These are phyloP conservation scores for Leucozona laternaria DNA, from an alignment of 2,888 invertebrate genomes.

Conservation along the genomic window DNA sequence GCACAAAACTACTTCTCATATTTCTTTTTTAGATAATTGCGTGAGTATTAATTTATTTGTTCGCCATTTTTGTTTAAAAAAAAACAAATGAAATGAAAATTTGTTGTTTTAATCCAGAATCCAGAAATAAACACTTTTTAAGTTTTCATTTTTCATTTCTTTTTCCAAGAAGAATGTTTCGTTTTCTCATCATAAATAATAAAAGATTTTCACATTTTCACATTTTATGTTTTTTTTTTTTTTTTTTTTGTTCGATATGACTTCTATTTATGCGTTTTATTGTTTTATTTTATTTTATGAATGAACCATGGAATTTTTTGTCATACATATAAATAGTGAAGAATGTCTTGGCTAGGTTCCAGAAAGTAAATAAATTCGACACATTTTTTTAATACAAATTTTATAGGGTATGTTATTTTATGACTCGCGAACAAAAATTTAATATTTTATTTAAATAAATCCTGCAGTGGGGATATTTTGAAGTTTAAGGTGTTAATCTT, in stretches of 20 bases:
- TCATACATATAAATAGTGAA: constrained; percentile 16
- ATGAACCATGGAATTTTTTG: constrained; percentile 52
- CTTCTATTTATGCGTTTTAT: constrained; percentile 28
- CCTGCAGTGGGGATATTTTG: background rate
- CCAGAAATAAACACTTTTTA: constrained; percentile 52
- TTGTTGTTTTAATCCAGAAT: constrained; percentile 50
- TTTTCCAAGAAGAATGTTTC: background rate
- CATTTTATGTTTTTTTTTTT: too few species aligned
- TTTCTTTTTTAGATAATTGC: constrained; percentile 10
- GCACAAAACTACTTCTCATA: background rate
- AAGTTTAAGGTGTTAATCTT: background rate
- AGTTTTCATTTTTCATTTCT: background rate
- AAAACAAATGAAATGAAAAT: constrained; percentile 33
- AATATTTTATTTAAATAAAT: background rate
- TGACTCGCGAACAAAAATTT: background rate
- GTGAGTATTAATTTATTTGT: background rate
- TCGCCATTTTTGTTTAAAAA: background rate
- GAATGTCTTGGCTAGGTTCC: constrained; percentile 32
- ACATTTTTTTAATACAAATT: constrained; percentile 3
- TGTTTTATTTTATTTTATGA: constrained; percentile 59
- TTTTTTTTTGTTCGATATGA: constrained; percentile 19
- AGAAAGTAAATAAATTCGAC: constrained; percentile 10
- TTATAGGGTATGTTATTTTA: background rate
- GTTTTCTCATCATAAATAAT: constrained; percentile 29
- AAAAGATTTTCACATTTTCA: constrained; percentile 8